These are phyloP conservation scores for Elephas maximus DNA, from an alignment of 2,113 vertebrate genomes.

Conservation along the genomic window DNA sequence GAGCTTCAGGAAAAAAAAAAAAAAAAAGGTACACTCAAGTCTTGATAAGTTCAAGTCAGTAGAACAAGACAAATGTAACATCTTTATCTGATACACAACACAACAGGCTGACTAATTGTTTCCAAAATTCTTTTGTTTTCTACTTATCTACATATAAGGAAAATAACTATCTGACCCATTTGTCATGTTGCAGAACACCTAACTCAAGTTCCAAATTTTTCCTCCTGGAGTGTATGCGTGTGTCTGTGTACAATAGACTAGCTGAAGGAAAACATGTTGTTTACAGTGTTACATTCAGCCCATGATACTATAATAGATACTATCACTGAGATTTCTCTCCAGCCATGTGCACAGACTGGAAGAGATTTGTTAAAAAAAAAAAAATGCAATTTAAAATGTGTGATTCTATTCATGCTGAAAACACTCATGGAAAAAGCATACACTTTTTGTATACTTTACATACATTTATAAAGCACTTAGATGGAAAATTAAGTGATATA, in stretches of 20 bases:
- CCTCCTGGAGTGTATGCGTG: constrained; percentile 38
- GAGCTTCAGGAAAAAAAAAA: constrained; percentile 78
- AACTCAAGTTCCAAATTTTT: constrained; percentile 58
- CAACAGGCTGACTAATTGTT: constrained; percentile 69
- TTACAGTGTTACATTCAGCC: constrained; percentile 62
- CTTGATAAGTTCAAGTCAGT: constrained; percentile 85
- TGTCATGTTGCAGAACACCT: constrained; percentile 51
- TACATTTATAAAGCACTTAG: constrained; percentile 64
- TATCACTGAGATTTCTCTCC: constrained; percentile 63
- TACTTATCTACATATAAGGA: constrained; percentile 44
- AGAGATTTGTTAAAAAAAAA: constrained; percentile 82
- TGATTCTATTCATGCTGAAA: constrained; percentile 79
- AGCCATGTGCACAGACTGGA: constrained; percentile 74
- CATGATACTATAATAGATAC: constrained; percentile 62
- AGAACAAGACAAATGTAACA: constrained; percentile 82
- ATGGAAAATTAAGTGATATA: constrained; percentile 33
- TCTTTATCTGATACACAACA: constrained; percentile 75
- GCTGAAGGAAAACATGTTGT: constrained; percentile 57
- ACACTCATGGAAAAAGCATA: constrained; percentile 57
- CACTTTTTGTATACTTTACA: constrained; percentile 71
- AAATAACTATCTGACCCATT: background rate
- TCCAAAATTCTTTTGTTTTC: constrained; percentile 76
- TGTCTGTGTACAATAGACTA: background rate
- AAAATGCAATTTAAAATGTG: constrained; percentile 74
- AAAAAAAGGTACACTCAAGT: constrained; percentile 69